Evolutionary conservation across 1,140 invertebrate genomes (phyloP), one percentile per base, ranked within the genome.

Genomic region (Drosophila ogumai): DNA sequence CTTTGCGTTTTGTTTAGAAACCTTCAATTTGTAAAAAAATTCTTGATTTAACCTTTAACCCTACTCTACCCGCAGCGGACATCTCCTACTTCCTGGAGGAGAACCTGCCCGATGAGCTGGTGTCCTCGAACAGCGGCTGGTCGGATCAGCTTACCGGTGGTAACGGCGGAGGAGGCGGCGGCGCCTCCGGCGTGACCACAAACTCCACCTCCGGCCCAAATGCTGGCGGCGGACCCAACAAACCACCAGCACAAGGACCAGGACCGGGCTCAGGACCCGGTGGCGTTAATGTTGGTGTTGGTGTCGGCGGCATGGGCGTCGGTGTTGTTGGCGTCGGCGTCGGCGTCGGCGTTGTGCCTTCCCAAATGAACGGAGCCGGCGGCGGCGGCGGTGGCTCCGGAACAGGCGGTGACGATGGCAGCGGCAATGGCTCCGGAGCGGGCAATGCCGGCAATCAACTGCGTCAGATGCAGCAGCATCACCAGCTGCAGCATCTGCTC

Each of bases 31-130:
- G 2, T 7, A 0, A 19, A 32, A 32, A 9, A 0, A 13, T 46
- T 7, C 49, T 7, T 7, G 9, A 17, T 31, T 50, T 28, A 28
- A 15, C 1, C n/a, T 3, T 12, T 0, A 15, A 0, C 1, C 17
- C 3, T n/a, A 12, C 13, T 19, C 50, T 5, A 12, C 8, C 40
- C 15, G 0, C 36, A 91, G 90, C 90, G 82, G 96, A 96, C 94
- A 94, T 95, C 76, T 73, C 54, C 19, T 95, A 97, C 92, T 96
- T 96, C 92, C 94, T 98, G 93, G 97, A 98, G 94, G 97, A 98
- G 94, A 96, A 98, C 93, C 95, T 99, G 68, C 98, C 98, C 38
- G 97, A 98, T 94, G 98, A 98, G 93, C 93, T 99, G 56, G 96
- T 98, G 88, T 94, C 94, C 15, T 94, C 95, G 32, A 94, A 94